These are phyloP conservation scores for Sebastes iracundus DNA, from an alignment of 2,797 vertebrate genomes.

Conservation along the genomic window DNA sequence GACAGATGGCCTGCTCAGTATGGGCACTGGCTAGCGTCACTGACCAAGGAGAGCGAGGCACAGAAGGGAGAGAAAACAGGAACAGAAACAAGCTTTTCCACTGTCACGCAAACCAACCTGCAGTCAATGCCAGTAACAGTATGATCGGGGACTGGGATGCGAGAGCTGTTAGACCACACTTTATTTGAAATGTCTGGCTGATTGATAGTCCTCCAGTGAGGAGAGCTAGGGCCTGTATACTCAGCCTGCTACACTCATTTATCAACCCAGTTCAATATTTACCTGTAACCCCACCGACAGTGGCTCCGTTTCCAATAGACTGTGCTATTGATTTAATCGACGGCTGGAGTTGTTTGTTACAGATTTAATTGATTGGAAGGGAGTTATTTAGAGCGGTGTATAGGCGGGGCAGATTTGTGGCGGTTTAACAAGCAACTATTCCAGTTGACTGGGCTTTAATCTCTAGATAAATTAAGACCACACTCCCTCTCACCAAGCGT, in stretches of 20 bases:
- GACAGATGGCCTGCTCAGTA: slow-evolving; percentile 81
- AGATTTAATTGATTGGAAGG: slow-evolving; percentile 67
- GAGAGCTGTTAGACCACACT: slow-evolving; percentile 48
- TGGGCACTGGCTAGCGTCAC: slow-evolving; percentile 70
- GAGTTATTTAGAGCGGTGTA: slow-evolving; percentile 35
- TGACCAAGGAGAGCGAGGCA: slow-evolving; percentile 59
- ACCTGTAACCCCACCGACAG: slow-evolving; percentile 56
- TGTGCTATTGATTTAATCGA: slow-evolving; percentile 63
- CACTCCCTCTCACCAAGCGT: not conserved
- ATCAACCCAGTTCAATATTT: slow-evolving; percentile 70
- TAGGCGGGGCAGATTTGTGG: slow-evolving; percentile 46
- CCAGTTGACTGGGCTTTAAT: slow-evolving; percentile 57
- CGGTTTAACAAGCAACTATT: slow-evolving; percentile 67
- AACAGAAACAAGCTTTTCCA: slow-evolving; percentile 61
- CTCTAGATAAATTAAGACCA: slow-evolving; percentile 54
- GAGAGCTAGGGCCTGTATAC: slow-evolving; percentile 30
- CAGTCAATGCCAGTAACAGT: slow-evolving; percentile 55
- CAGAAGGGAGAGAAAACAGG: slow-evolving; percentile 57
- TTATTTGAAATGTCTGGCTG: slow-evolving; percentile 67
- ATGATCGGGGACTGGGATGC: slow-evolving; percentile 43
- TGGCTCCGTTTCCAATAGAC: slow-evolving; percentile 51
- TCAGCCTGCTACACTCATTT: slow-evolving; percentile 53
- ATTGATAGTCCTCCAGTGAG: slow-evolving; percentile 65
- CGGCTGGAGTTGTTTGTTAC: slow-evolving; percentile 57
- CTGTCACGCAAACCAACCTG: slow-evolving; percentile 49